Evolutionary conservation across 2,797 vertebrate genomes (phyloP).

Genomic region (Varecia variegata): DNA sequence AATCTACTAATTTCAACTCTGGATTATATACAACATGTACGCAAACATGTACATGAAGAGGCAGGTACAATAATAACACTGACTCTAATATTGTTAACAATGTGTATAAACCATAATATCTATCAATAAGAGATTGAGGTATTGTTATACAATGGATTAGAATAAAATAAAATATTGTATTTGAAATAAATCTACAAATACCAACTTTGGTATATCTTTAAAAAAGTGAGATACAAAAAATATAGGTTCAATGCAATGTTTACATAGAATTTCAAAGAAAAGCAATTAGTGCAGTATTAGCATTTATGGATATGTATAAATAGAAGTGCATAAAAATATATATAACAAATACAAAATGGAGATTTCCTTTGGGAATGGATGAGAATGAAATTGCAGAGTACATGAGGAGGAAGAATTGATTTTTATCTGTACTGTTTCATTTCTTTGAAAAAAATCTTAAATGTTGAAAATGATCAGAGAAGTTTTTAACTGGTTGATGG

Average conservation of each 20-base stretch:
- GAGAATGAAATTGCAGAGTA: neutral
- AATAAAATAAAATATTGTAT: neutral
- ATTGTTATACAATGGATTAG: neutral
- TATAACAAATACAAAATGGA: neutral
- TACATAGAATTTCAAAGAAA: neutral
- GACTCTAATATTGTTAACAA: neutral
- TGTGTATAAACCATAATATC: neutral
- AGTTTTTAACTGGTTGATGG: neutral
- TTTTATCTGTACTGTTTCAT: neutral
- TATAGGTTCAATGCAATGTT: neutral
- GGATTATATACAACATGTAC: no score
- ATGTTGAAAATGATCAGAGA: neutral
- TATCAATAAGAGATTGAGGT: neutral
- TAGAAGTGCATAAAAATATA: neutral
- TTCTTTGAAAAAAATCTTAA: neutral
- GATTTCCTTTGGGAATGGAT: neutral
- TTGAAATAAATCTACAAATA: neutral
- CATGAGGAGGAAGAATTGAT: no score
- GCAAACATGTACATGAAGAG: neutral
- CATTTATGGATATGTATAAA: neutral
- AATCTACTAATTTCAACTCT: neutral
- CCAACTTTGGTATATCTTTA: neutral
- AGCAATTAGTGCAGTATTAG: neutral
- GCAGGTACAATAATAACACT: neutral
- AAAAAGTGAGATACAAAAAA: neutral